Base-by-base conservation (phyloP, 2,113 vertebrate genomes). In the Anas platyrhynchos region DNA sequence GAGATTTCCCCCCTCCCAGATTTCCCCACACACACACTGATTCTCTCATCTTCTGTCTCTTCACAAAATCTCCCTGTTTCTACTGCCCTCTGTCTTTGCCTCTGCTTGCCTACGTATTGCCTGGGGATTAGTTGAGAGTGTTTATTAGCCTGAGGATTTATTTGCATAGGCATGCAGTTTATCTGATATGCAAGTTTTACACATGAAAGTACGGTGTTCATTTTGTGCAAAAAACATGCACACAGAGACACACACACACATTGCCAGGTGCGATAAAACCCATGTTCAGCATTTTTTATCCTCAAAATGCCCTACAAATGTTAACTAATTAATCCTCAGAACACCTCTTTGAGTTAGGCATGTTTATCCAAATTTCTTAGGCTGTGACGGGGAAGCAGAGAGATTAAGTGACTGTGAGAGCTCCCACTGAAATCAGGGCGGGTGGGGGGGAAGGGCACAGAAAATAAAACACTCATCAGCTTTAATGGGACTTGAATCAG, bases 1-100 rank as follows among this genome's bases (percentile, higher is more conserved):
- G 41, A 92, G 15, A 84, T 83, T 93, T 77, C 23, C 44, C 16
- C 27, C 82, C 46, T 69, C 44, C 41, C 32, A 71, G 46, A 61
- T 72, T 92, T 75, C 20, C 22, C 43, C 31, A 1, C 1, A 61
- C 58, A 25, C 69, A 58, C 48, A 56, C 7, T 29, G 25, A 71
- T 67, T 88, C 16, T 41, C 32, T 58, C 41, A 80, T 93, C 54
- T 86, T 93, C 58, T 86, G 7, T 9, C 9, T 72, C 29, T 67
- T 78, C 54, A 48, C 17, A 65, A 38, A 46, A 67, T 66, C 77
- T 96, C 86, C 86, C 93, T 76, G 62, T 44, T 93, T 91, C 74
- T 97, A 66, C 91, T 93, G 94, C 95, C 95, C 95, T 92, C 94
- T 96, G 86, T 73, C 88, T 95, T 84, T 94, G 73, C 68, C 69